Percentiles rank a stretch among this genome's conserved stretches.
These are phyloP conservation scores for Sepioteuthis lessoniana DNA, from an alignment of 2,888 invertebrate species.

Conservation along the genomic window DNA sequence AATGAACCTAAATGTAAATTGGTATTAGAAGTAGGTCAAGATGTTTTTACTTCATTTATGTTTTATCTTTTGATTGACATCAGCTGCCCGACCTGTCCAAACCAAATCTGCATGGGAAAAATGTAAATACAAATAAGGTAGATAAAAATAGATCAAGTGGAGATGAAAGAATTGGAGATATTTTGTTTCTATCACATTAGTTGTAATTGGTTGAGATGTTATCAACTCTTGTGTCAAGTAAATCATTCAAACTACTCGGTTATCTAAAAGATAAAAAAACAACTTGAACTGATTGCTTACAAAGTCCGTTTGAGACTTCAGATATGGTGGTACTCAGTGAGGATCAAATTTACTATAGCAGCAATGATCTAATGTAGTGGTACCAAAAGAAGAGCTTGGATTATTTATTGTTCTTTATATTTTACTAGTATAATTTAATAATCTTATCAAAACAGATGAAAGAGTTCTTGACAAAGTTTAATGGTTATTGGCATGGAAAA, in stretches of 20 bases:
- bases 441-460: too few species aligned
- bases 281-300: background rate
- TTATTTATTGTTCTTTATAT: too few species aligned
- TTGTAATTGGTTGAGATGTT: background rate
- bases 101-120: background rate
- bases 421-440: too few species aligned
- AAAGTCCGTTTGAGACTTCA: too few species aligned
- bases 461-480: too few species aligned
- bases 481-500: too few species aligned
- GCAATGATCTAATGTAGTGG: too few species aligned
- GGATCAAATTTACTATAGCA: too few species aligned
- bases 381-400: too few species aligned
- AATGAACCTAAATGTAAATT: background rate
- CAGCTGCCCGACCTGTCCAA: background rate
- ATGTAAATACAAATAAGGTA: background rate
- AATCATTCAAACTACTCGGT: background rate
- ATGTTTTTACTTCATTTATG: background rate
- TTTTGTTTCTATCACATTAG: background rate
- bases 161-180: background rate
- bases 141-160: background rate
- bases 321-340: too few species aligned
- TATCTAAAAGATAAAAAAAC: background rate
- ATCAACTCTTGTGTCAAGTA: background rate
- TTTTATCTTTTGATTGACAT: background rate
- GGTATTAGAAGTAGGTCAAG: background rate